Evolutionary conservation across 2,888 invertebrate species (phyloP).

Genomic region (Aphidius colemani): DNA sequence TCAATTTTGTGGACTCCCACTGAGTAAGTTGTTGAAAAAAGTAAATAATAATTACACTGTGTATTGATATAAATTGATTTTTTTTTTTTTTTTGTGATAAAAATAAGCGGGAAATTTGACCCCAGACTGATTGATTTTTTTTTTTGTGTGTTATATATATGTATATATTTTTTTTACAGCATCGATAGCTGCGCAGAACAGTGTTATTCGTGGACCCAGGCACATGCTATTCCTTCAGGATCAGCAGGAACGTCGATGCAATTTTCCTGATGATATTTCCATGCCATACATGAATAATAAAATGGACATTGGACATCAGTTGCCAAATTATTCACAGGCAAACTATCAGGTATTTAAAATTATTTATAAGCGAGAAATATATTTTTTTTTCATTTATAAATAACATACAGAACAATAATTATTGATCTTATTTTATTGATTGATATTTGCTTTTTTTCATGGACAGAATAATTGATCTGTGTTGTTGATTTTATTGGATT

Average conservation of each 20-base stretch:
- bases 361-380: neutral
- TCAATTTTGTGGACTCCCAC: slow-evolving; percentile 53
- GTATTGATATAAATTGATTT: slow-evolving; percentile 5
- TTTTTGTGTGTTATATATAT: neutral
- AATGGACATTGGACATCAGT: slow-evolving; percentile 44
- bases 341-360: slow-evolving; percentile 43
- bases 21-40: slow-evolving; percentile 46
- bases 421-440: neutral
- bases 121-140: slow-evolving; percentile 15
- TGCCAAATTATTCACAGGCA: slow-evolving; percentile 46
- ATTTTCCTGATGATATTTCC: slow-evolving; percentile 47
- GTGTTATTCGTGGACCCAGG: slow-evolving; percentile 48
- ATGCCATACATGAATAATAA: slow-evolving; percentile 47
- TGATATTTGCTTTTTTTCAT: slow-evolving; percentile 11
- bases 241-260: slow-evolving; percentile 48
- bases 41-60: neutral
- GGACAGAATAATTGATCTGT: too few relatives aligned
- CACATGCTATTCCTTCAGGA: slow-evolving; percentile 55
- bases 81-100: neutral
- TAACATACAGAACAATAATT: neutral
- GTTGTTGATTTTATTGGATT: too few relatives aligned
- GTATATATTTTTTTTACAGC: slow-evolving; percentile 28
- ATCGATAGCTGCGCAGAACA: slow-evolving; percentile 42
- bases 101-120: too few relatives aligned
- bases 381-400: neutral